Evolutionary conservation across 2,113 vertebrate genomes (phyloP), one percentile per base, ranked within the genome.

Genomic region (Formicarius rufipectus): DNA sequence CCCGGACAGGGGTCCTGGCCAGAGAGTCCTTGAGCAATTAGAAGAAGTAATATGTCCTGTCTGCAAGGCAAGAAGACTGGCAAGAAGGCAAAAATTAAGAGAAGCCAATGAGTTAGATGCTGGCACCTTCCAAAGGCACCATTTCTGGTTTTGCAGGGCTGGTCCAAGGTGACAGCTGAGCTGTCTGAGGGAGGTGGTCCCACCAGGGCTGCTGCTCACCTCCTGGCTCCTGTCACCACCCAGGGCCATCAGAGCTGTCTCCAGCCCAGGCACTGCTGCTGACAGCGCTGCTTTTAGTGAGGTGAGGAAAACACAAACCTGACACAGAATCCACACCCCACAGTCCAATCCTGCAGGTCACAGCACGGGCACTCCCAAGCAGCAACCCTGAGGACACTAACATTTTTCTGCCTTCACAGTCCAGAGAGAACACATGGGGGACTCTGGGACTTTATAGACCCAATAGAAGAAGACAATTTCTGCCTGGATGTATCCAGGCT

Each of bases 41-140:
- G 86, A 14, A 79, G 53, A 55, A 90, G 69, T 78, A 91, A 74
- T 87, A 52, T 30, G 72, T 81, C 91, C 93, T 87, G 94, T 93
- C 91, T 92, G 89, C 84, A 44, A 71, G 78, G 56, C 56, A 78
- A 55, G 55, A 86, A 21, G 59, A 74, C 68, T 95, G 95, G 89
- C 90, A 96, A 84, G 68, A 67, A 93, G 52, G 93, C 84, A 91
- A 87, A 92, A 91, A 40, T 23, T 25, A 81, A 28, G 30, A 81
- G 80, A 74, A 89, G 52, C 14, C 0, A 20, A 81, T 64, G 71
- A 84, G 33, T 89, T 84, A 21, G 31, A 31, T 56, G 47, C 47
- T 95, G 93, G 86, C 68, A 93, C 73, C 55, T 89, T 81, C 80
- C 31, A 52, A 62, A 44, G 8, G 74, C 83, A 10, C 79, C 23